Conservation (phyloP, 2,888 invertebrate species). For the Melinaea marsaeus region DNA sequence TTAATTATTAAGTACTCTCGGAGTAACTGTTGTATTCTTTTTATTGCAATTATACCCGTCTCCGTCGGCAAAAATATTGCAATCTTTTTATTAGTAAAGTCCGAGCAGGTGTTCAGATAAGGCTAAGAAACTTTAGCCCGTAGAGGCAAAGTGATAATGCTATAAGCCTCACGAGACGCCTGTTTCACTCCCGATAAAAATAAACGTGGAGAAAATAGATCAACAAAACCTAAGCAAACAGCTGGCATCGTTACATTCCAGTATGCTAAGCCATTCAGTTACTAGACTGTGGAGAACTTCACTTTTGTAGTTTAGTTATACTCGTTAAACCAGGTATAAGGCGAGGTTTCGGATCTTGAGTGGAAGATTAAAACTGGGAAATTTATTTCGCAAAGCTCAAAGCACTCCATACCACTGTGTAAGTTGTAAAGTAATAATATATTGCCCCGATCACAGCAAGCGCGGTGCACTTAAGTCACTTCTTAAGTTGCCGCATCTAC, state of each 20-base stretch:
- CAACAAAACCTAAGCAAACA: slow-evolving; percentile 46
- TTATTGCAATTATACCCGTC: background rate
- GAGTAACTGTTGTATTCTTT: background rate
- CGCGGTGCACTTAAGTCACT: slow-evolving; percentile 26
- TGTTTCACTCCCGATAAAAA: slow-evolving; percentile 35
- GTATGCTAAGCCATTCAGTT: slow-evolving; percentile 51
- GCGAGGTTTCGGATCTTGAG: slow-evolving; percentile 21
- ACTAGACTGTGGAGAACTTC: slow-evolving; percentile 18
- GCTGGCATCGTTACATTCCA: slow-evolving; percentile 55
- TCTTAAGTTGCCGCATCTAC: slow-evolving; percentile 27
- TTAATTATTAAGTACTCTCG: no score
- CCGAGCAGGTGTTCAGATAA: slow-evolving; percentile 19
- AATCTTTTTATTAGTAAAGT: slow-evolving; percentile 6
- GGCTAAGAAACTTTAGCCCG: slow-evolving; percentile 15
- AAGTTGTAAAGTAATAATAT: slow-evolving; percentile 24
- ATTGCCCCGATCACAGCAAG: slow-evolving; percentile 21
- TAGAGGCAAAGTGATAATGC: slow-evolving; percentile 19
- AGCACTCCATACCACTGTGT: slow-evolving; percentile 18
- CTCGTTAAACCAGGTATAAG: slow-evolving; percentile 19
- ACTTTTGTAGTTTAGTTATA: slow-evolving; percentile 27
- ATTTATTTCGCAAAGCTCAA: slow-evolving; percentile 20
- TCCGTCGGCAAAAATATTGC: background rate
- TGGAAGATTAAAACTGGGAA: slow-evolving; percentile 30
- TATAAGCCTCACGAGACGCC: slow-evolving; percentile 26
- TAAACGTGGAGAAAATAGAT: slow-evolving; percentile 49